These are phyloP conservation scores for Xylophagus ater DNA, from an alignment of 2,888 invertebrate species.

Conservation along the genomic window DNA sequence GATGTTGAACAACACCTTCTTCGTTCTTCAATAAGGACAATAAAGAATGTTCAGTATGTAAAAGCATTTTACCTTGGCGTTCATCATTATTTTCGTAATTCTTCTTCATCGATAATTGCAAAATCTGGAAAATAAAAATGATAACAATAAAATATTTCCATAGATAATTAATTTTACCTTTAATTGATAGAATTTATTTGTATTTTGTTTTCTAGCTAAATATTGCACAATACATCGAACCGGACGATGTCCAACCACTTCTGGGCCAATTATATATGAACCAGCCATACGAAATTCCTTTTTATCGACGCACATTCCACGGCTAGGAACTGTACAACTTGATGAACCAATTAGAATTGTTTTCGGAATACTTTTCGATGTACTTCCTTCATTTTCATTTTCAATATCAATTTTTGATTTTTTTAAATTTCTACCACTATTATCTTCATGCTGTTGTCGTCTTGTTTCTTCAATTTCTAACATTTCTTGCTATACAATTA, in stretches of 20 bases:
- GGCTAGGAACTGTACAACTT: conserved; percentile 6
- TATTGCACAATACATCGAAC: conserved; percentile 64
- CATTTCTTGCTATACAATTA: too few species aligned
- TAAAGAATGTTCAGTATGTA: conserved; percentile 66
- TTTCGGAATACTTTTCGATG: too few species aligned
- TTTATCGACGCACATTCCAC: conserved; percentile 13
- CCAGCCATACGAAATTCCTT: conserved; percentile 33
- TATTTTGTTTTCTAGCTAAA: conserved; percentile 56
- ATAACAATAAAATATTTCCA: background rate
- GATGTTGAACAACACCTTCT: conserved; percentile 63
- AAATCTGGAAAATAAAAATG: conserved; percentile 5
- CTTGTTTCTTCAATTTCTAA: too few species aligned
- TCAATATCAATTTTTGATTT: too few species aligned
- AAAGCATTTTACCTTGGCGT: conserved; percentile 63
- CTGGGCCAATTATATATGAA: conserved; percentile 56
- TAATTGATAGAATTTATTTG: conserved; percentile 57
- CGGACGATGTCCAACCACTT: conserved; percentile 58
- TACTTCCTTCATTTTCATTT: too few species aligned
- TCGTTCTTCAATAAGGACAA: conserved; percentile 56
- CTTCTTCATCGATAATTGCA: conserved; percentile 26
- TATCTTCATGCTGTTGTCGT: too few species aligned
- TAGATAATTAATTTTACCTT: conserved; percentile 41
- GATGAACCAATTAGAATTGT: conserved; percentile 3
- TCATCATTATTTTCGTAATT: conserved; percentile 59
- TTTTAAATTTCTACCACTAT: too few species aligned